Percentiles rank a stretch among this genome's conserved stretches.
These are phyloP conservation scores for Lochmaea crataegi DNA, from an alignment of 2,888 invertebrate genomes.

Conservation along the genomic window DNA sequence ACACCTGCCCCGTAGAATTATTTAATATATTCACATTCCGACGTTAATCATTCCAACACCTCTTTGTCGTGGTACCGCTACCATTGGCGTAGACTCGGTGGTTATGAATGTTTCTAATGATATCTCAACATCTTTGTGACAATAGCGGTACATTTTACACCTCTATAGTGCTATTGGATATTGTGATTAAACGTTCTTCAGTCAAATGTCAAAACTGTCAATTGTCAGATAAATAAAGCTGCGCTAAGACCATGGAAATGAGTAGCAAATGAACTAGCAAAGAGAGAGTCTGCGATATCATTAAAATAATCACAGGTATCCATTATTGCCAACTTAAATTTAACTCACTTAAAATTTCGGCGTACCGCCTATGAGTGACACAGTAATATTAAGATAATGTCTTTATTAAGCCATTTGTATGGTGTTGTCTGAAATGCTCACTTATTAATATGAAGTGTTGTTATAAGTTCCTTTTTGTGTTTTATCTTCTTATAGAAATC, in stretches of 20 bases:
- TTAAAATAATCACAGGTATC: too few relatives aligned
- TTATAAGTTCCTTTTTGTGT: constrained; percentile 46
- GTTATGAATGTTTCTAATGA: too few relatives aligned
- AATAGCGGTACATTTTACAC: too few relatives aligned
- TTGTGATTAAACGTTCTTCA: too few relatives aligned
- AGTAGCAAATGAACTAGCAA: too few relatives aligned
- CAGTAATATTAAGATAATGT: constrained; percentile 52
- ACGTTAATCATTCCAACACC: constrained; percentile 65
- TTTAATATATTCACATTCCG: constrained; percentile 65
- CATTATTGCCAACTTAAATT: too few relatives aligned
- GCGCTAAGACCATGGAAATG: too few relatives aligned
- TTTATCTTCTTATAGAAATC: constrained; percentile 41
- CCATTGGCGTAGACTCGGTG: constrained; percentile 34
- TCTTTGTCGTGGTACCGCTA: constrained; percentile 53
- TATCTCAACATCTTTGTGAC: too few relatives aligned
- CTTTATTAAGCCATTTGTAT: constrained; percentile 54
- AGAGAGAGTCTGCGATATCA: too few relatives aligned
- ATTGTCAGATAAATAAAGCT: too few relatives aligned
- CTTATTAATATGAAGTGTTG: constrained; percentile 52
- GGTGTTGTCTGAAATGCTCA: constrained; percentile 47
- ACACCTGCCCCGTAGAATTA: constrained; percentile 62
- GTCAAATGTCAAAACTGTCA: too few relatives aligned
- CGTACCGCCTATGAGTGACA: constrained; percentile 33
- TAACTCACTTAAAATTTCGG: neutral
- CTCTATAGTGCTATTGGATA: too few relatives aligned